Evolutionary conservation across 2,113 vertebrate genomes (phyloP).

Genomic region (Scytalopus superciliaris): DNA sequence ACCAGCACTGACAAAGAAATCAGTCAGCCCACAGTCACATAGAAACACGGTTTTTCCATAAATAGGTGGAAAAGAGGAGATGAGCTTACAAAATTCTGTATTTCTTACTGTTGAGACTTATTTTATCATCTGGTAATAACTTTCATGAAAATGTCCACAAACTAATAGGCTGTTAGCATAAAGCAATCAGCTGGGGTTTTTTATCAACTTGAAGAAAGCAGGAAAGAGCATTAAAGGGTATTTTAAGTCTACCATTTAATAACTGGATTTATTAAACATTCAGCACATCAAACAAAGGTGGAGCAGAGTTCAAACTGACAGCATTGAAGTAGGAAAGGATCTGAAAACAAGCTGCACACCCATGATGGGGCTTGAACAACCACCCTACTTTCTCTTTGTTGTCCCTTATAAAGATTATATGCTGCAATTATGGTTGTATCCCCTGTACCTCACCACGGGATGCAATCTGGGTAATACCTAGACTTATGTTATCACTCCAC

Average conservation of each 20-base stretch:
- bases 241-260: not conserved
- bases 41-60: not conserved
- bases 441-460: accelerated
- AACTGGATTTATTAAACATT: not conserved
- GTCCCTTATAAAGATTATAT: not conserved
- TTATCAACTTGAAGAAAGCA: not conserved
- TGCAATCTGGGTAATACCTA: not conserved
- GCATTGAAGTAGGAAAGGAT: not conserved
- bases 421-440: not conserved
- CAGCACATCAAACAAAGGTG: not conserved
- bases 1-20: not conserved
- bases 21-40: not conserved
- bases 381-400: not conserved
- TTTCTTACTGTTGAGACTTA: accelerated
- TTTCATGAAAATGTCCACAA: not conserved
- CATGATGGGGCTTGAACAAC: not conserved
- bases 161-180: accelerated
- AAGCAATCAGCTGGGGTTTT: not conserved
- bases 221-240: not conserved
- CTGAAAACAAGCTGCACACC: not conserved
- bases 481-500: too few species aligned
- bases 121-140: not conserved
- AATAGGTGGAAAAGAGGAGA: not conserved
- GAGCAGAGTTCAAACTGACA: not conserved
- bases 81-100: not conserved